phyloP scores from a whole-genome alignment of 1,140 invertebrate species.

The Bombyx mori region DNA sequence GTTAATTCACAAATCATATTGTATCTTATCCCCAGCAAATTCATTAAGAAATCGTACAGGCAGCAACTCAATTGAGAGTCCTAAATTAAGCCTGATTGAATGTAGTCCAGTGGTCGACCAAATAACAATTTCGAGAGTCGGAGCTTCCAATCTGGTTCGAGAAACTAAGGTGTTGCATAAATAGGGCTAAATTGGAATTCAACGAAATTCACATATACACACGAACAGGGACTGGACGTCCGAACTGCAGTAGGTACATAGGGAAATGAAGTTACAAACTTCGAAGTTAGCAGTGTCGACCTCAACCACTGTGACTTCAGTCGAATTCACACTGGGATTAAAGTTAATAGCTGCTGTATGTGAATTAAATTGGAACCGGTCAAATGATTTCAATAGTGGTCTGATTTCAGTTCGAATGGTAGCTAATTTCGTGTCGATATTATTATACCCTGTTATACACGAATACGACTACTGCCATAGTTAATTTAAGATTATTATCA shows the following conservation, averaged over 20 bases:
- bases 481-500: too few relatives aligned
- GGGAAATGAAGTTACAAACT: constrained; percentile 49
- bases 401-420: too few relatives aligned
- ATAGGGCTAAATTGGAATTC: constrained; percentile 51
- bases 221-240: constrained; percentile 24
- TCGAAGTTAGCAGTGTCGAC: constrained; percentile 51
- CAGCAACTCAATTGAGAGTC: too few relatives aligned
- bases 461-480: too few relatives aligned
- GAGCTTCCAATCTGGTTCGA: constrained; percentile 1
- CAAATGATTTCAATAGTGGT: too few relatives aligned
- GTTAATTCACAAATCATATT: too few relatives aligned
- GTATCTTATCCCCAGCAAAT: too few relatives aligned
- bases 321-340: constrained; percentile 45
- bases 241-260: constrained; percentile 14
- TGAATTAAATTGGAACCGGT: constrained; percentile 31
- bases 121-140: neutral
- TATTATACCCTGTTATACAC: too few relatives aligned
- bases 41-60: too few relatives aligned
- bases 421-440: too few relatives aligned
- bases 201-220: constrained; percentile 42
- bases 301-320: constrained; percentile 37
- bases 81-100: too few relatives aligned
- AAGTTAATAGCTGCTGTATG: constrained; percentile 30
- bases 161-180: constrained; percentile 35
- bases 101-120: too few relatives aligned